A percentile compares a stretch with the other conserved stretches of the same genome.
Conservation (phyloP, 2,797 vertebrate genomes). For the Pangasius larnaudii region DNA sequence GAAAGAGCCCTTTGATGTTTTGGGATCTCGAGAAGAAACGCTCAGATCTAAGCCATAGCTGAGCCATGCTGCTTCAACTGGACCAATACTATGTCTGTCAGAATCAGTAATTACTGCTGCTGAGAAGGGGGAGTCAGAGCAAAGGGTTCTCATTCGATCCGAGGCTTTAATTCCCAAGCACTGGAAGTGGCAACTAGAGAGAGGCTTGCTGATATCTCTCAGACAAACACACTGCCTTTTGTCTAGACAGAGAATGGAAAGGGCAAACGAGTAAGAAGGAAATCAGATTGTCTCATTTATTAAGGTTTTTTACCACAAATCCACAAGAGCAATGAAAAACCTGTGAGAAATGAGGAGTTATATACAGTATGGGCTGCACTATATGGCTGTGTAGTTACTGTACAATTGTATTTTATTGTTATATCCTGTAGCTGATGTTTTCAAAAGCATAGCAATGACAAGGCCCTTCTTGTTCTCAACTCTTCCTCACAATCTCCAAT, state of each 20-base stretch:
- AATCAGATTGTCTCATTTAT: conserved; percentile 38
- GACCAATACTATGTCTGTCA: conserved; percentile 52
- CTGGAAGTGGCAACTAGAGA: conserved; percentile 11
- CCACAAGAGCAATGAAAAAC: conserved; percentile 16
- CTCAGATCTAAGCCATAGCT: conserved; percentile 29
- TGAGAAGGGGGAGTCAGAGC: conserved; percentile 12
- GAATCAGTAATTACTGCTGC: conserved; percentile 54
- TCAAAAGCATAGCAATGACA: not conserved
- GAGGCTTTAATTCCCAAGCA: conserved; percentile 49
- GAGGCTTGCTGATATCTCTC: conserved; percentile 34
- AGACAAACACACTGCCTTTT: conserved; percentile 39
- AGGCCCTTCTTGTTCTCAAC: not conserved
- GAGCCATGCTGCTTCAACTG: conserved; percentile 32
- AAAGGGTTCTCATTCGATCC: conserved; percentile 44
- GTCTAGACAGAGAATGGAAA: conserved; percentile 45
- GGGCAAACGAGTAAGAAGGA: conserved; percentile 37
- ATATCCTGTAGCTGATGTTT: not conserved
- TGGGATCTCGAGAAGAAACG: conserved; percentile 5
- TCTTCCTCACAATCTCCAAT: not conserved
- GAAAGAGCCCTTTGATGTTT: conserved; percentile 19
- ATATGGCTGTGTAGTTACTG: not conserved
- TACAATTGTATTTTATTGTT: not conserved
- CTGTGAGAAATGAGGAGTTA: not conserved
- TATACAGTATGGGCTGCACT: not conserved
- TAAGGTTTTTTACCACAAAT: conserved; percentile 12